Base-by-base conservation (phyloP, 53 echinoderm and acorn worm species). In the Echinarachnius parma region DNA sequence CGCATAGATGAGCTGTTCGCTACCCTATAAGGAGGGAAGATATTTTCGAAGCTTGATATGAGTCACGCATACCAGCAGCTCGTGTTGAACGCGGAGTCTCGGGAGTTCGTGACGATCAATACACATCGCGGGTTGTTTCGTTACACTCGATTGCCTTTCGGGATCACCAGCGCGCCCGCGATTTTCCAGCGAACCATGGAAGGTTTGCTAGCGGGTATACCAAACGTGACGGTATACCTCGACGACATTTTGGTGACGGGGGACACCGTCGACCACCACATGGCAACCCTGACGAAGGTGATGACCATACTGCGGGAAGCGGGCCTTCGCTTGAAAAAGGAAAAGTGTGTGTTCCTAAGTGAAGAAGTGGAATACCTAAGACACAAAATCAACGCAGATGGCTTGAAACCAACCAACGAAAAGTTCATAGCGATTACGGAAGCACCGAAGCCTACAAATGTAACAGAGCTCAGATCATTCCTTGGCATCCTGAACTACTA, bases 31-130 rank as follows among this genome's bases (percentile, higher is more conserved):
- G 84, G 80, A 34, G 83, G 89, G 32, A 47, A 83, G 36, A 49
- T 10, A 28, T 87, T 82, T 42, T 65, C 48, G 26, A 87, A 87
- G 57, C 62, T 88, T 34, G 88, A 88, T 35, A 35, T 83, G 31
- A 63, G 49, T 2, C 83, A 88, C 10, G 83, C 80, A 0, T 88
- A 88, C 68, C 46, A 82, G 10, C 88, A 83, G 18, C 34, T 88
- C 31, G 79, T 72, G 24, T 31, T 88, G 49, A 76, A 88, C 23
- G 66, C 75, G 0, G 76, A 64, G 9, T 83, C 83, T 1, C 71
- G 59, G 27, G 66, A 67, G 23, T 26, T 79, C 7, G 52, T 50
- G 0, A 39, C 76, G 10, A 60, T 60, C 46, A 76, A 76, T 46
- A 60, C 60, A 26, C 76, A 60, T 34, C 10, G 32, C 1, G 61